Percentiles rank a stretch among this genome's conserved stretches.
phyloP scores from a whole-genome alignment of 2,113 vertebrate genomes.

The Burhinus bistriatus region DNA sequence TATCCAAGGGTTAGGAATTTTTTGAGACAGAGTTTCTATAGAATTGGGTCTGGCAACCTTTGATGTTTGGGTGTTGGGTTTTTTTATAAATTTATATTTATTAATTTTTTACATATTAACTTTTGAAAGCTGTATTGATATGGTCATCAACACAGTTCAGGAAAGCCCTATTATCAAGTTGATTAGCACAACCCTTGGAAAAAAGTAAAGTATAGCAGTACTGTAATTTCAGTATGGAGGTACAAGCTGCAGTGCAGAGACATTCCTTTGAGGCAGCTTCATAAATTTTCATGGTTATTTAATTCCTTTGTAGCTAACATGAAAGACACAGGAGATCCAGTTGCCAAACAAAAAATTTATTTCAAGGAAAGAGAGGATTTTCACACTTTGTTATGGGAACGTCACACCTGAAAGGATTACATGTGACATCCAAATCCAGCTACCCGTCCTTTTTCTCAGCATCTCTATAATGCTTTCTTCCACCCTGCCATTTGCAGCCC shows the following conservation, averaged over 20 bases:
- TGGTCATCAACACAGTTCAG: not conserved
- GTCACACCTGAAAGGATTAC: slow-evolving; percentile 2
- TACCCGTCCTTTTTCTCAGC: not conserved
- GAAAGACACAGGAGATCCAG: not conserved
- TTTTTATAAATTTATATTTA: not conserved
- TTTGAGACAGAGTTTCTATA: not conserved
- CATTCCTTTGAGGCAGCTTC: not conserved
- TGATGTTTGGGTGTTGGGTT: not conserved
- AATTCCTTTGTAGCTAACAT: not conserved
- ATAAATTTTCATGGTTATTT: not conserved
- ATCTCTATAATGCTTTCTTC: not conserved
- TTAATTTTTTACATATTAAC: not conserved
- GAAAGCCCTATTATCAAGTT: not conserved
- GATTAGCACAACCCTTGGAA: not conserved
- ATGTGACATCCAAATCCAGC: not conserved
- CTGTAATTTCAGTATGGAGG: not conserved
- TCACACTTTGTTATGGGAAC: not conserved
- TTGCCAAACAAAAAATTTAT: not conserved
- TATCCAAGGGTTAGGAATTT: not conserved
- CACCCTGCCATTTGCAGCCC: not conserved
- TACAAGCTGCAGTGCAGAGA: not conserved
- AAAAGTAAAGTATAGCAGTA: not conserved
- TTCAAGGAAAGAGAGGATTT: not conserved
- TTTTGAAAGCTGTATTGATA: not conserved
- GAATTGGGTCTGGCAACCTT: not conserved